These are phyloP conservation scores for Parnassius orleans DNA, from an alignment of 2,888 invertebrate species.

Conservation along the genomic window DNA sequence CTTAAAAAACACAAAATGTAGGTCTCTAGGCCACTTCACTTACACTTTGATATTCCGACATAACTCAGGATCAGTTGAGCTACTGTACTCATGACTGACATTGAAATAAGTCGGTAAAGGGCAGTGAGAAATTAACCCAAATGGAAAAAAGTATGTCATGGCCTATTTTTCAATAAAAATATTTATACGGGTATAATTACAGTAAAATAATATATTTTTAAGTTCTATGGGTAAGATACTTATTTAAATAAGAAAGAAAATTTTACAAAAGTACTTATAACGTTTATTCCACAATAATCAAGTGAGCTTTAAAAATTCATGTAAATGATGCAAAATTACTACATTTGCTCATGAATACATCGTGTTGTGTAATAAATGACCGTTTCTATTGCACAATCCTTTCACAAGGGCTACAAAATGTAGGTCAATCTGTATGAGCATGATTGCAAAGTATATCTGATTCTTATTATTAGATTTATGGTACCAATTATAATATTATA, in stretches of 20 bases:
- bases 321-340: slow-evolving; percentile 69
- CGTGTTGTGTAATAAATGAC: slow-evolving; percentile 79
- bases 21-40: slow-evolving; percentile 95
- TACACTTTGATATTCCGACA: slow-evolving; percentile 89
- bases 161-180: slow-evolving; percentile 51
- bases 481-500: neutral
- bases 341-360: slow-evolving; percentile 74
- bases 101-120: slow-evolving; percentile 81
- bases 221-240: neutral
- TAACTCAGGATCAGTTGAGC: slow-evolving; percentile 86
- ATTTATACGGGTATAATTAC: slow-evolving; percentile 17
- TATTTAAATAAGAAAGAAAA: slow-evolving; percentile 30
- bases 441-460: slow-evolving; percentile 53
- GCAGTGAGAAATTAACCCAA: slow-evolving; percentile 75
- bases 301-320: slow-evolving; percentile 50
- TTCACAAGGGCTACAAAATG: slow-evolving; percentile 80
- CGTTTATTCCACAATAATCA: slow-evolving; percentile 40
- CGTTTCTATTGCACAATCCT: slow-evolving; percentile 82
- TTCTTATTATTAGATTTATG: slow-evolving; percentile 25
- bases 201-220: slow-evolving; percentile 13
- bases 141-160: slow-evolving; percentile 68
- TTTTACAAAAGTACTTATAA: slow-evolving; percentile 39
- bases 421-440: slow-evolving; percentile 78
- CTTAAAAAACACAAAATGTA: slow-evolving; percentile 83
- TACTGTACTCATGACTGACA: slow-evolving; percentile 84